Base-by-base conservation (phyloP, 2,797 vertebrate species). In the Bryconaethiops microstoma region DNA sequence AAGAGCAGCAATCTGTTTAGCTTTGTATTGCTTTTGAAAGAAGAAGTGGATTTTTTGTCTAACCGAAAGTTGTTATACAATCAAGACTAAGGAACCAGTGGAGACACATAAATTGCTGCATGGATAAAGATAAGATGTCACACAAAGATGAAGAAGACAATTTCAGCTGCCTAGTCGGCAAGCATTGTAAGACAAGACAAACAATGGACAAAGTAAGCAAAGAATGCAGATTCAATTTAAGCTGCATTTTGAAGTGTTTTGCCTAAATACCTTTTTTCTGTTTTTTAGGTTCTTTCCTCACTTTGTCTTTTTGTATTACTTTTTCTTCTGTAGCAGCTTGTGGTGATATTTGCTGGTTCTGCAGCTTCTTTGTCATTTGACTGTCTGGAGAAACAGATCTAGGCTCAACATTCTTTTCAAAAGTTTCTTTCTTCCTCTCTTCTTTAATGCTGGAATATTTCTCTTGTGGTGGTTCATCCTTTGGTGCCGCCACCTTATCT, bases 81-180 rank as follows among this genome's bases (percentile, higher is more conserved):
- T 63, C 2, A 79, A 86, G 74, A 78, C 42, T 48, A 50, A 40
- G 62, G 40, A 55, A 65, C 48, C 14, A 71, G 42, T 48, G n/a
- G 7, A 68, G 29, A 65, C 23, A 73, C 35, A 35, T 35, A 35
- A 35, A 35, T 5, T 35, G 35, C 2, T 5, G 35, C 35, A 35
- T 35, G 35, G 35, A 35, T 35, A 4, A 35, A 35, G 35, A 35
- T 35, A 35, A 35, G 35, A 35, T 35, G 35, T 35, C 4, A 54
- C 73, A 10, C 39, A 62, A 79, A 77, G 52, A 74, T 23, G 67
- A 16, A 70, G 45, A 78, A 72, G 21, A 60, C 45, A 40, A 77
- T 60, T 72, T 57, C 14, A 74, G 17, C 76, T 82, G 85, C 85
- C 85, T 86, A 76, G 13, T 48, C 55, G 55, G 82, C 85, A 83